Conservation (phyloP, 2,113 vertebrate genomes). For the Eleginops maclovinus region DNA sequence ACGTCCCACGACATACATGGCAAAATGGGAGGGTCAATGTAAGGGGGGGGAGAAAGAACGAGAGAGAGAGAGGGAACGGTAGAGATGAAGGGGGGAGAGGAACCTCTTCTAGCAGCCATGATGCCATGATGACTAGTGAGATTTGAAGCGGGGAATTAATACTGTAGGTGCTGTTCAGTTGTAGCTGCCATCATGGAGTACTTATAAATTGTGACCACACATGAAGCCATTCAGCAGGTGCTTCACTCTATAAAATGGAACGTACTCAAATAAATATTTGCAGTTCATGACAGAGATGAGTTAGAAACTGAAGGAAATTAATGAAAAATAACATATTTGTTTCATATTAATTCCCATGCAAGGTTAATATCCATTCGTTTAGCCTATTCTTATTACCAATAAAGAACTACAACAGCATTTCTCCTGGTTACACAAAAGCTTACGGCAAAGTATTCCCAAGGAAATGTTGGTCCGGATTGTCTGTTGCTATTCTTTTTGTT, state of each 20-base stretch:
- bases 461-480: neutral
- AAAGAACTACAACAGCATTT: neutral
- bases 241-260: neutral
- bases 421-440: neutral
- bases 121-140: constrained; percentile 78
- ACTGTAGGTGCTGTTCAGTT: constrained; percentile 6
- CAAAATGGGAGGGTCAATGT: constrained; percentile 83
- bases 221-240: neutral
- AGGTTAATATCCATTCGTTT: neutral
- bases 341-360: neutral
- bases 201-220: constrained; percentile 6
- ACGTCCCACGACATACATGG: constrained; percentile 89
- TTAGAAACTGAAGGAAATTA: constrained; percentile 20
- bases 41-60: constrained; percentile 33
- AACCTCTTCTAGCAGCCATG: constrained; percentile 72
- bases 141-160: constrained; percentile 62
- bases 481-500: neutral
- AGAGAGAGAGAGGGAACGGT: constrained; percentile 49
- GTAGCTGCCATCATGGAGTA: neutral
- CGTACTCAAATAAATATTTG: neutral
- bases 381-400: neutral
- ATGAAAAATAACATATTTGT: neutral
- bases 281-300: constrained; percentile 12
- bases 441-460: neutral
- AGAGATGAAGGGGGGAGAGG: constrained; percentile 17